Base-by-base conservation (phyloP, 2,888 invertebrate genomes). In the Campaea margaritaria region DNA sequence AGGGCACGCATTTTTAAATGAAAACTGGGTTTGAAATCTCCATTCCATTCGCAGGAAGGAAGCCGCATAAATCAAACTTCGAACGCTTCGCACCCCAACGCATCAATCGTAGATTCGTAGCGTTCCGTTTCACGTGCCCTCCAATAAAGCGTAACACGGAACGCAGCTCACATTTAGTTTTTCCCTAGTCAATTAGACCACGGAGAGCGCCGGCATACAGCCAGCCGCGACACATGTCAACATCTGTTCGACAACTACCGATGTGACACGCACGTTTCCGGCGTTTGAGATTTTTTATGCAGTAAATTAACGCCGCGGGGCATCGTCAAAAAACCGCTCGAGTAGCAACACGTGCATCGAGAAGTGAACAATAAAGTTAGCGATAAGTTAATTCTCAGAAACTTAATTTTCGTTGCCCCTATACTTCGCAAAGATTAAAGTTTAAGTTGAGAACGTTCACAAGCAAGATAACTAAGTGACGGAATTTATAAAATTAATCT, bases 231-330 rank as follows among this genome's bases (percentile, higher is more conserved):
- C 90, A 89, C 84, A 89, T 90, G 90, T 90, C 87, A 86, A 89
- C 91, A 91, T 91, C 86, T 91, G 91, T 89, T 90, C 85, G 81
- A 83, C 82, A 77, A 85, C 83, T 83, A 82, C 83, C 87, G 82
- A 83, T 85, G 85, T 75, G 82, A 82, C 85, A 81, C 74, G 72
- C 72, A 75, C 84, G 82, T 87, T 88, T 91, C 91, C 90, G 89
- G 87, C 76, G 79, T 77, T 79, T 76, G 76, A 75, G 77, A 73
- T 81, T 85, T 87, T 88, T 89, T 87, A 82, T 76, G 77, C 75
- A 75, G 79, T 75, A 86, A 86, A 86, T 86, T 86, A 86, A 84
- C 81, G 82, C 86, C 76, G 62, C 73, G 70, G 77, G 86, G 78
- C 76, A 75, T 72, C 72, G 77, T 84, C 75, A 68, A 75, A 82